phyloP scores from a whole-genome alignment of 2,113 vertebrate species.

The Suncus etruscus region DNA sequence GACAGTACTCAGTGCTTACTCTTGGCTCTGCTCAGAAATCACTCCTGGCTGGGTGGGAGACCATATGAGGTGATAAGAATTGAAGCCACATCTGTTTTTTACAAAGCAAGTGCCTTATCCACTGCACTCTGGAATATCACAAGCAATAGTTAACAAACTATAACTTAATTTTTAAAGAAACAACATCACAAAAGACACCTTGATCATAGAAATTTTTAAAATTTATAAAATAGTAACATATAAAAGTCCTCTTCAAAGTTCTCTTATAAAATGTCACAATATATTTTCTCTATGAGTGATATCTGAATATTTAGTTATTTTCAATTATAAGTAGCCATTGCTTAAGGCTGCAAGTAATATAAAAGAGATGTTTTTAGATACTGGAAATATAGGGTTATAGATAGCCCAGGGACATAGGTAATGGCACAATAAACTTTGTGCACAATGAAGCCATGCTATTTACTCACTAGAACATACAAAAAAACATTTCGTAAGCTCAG shows the following conservation, averaged over 20 bases:
- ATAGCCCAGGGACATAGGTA: not conserved
- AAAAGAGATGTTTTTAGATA: constrained; percentile 39
- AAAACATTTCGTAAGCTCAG: not conserved
- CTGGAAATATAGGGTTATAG: not conserved
- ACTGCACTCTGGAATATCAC: not conserved
- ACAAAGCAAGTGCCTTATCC: too few species aligned
- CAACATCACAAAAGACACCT: not conserved
- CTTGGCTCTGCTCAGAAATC: too few species aligned
- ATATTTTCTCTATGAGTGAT: not conserved
- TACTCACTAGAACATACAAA: not conserved
- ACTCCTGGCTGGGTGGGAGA: too few species aligned
- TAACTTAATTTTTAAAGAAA: not conserved
- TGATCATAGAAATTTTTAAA: not conserved
- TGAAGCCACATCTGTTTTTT: too few species aligned
- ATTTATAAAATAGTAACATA: not conserved
- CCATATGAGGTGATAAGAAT: too few species aligned
- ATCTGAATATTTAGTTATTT: not conserved
- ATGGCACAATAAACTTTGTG: not conserved
- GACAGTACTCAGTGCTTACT: too few species aligned
- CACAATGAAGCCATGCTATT: not conserved
- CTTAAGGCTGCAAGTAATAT: not conserved
- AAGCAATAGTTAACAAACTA: not conserved
- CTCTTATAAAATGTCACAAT: not conserved
- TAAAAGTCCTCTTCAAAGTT: not conserved
- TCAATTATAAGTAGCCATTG: not conserved